Percentiles rank a stretch among this genome's conserved stretches.
Evolutionary conservation across 2,113 vertebrate species (phyloP).

Genomic region (Phodopus roborovskii): DNA sequence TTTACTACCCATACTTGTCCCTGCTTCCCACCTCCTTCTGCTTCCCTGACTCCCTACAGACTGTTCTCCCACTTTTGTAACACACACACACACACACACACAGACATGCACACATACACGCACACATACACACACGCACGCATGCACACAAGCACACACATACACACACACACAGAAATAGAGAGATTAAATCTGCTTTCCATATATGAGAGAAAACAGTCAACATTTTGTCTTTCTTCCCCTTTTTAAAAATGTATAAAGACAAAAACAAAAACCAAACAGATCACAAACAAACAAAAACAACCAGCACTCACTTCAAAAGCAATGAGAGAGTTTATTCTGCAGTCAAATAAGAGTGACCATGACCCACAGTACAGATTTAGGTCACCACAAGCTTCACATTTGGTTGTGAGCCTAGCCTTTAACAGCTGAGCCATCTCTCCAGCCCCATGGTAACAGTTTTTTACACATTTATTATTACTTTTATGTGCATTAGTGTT

Average conservation of each 20-base stretch:
- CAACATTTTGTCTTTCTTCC: background rate
- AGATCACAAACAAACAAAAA: no score
- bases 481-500: background rate
- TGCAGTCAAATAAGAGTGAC: background rate
- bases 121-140: background rate
- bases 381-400: background rate
- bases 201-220: background rate
- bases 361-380: background rate
- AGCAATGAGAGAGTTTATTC: background rate
- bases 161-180: background rate
- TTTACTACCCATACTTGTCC: background rate
- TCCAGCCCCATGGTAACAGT: background rate
- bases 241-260: background rate
- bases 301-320: background rate
- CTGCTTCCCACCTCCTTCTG: background rate
- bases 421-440: no score
- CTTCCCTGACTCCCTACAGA: background rate
- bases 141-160: no score
- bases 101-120: no score
- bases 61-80: background rate
- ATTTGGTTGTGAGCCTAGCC: no score
- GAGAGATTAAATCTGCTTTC: background rate
- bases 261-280: background rate
- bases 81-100: background rate
- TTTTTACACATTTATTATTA: background rate